Conservation (phyloP, 2,797 vertebrate genomes). For the Tokudaia muenninki region DNA sequence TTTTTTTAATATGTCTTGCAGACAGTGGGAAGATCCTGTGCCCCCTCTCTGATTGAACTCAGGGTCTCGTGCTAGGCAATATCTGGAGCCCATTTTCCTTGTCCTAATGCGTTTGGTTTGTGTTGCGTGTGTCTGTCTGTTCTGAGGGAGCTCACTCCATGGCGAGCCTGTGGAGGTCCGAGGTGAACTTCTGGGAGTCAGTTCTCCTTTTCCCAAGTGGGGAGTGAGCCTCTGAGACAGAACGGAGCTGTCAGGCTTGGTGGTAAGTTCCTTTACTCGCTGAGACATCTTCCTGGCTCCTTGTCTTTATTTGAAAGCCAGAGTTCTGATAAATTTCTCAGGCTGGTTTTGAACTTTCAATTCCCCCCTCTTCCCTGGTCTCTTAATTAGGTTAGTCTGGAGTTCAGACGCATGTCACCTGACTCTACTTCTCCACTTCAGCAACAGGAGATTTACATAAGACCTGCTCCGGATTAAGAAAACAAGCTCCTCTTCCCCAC, state of each 20-base stretch:
- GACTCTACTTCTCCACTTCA: background rate
- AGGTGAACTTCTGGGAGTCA: background rate
- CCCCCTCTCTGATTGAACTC: background rate
- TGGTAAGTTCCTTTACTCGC: background rate
- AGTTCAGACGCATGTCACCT: no score
- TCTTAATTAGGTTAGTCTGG: background rate
- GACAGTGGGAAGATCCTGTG: background rate
- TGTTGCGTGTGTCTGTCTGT: background rate
- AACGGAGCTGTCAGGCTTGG: no score
- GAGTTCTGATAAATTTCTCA: background rate
- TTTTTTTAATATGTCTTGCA: fast-evolving
- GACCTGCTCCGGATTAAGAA: background rate
- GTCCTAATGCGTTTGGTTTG: background rate
- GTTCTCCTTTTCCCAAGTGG: background rate
- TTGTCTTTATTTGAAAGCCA: background rate
- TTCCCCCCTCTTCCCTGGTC: background rate
- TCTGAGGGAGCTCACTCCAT: background rate
- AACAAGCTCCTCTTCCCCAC: background rate
- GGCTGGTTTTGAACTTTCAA: background rate
- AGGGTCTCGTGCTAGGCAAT: background rate
- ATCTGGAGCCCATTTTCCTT: no score
- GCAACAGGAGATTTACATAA: background rate
- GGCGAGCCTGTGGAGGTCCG: no score
- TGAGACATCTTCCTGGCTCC: background rate
- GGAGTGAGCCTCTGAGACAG: background rate